Conservation (phyloP, 2,113 vertebrate species). For the Halichoeres trimaculatus region DNA sequence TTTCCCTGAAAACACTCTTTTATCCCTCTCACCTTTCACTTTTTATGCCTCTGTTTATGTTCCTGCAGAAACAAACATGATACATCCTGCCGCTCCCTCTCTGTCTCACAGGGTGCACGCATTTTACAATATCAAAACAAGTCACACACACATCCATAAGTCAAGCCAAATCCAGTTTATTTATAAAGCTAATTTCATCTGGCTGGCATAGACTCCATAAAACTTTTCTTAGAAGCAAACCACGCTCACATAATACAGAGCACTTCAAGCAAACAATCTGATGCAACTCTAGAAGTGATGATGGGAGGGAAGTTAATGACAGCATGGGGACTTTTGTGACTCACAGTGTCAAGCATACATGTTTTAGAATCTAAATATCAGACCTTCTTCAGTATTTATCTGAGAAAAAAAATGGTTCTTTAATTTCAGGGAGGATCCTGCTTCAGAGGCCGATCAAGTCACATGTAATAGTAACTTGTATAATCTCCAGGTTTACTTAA, state of each 20-base stretch:
- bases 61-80: conserved; percentile 17
- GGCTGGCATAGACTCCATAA: background rate
- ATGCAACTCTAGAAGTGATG: background rate
- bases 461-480: background rate
- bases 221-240: conserved; percentile 36
- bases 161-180: background rate
- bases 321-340: background rate
- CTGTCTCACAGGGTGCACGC: conserved; percentile 6
- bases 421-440: background rate
- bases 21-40: background rate
- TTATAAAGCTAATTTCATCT: background rate
- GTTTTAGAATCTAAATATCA: background rate
- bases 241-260: conserved; percentile 8
- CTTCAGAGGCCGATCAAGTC: too few relatives aligned
- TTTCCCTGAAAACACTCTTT: accelerated
- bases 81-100: background rate
- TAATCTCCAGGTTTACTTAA: too few relatives aligned
- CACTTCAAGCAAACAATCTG: conserved; percentile 13
- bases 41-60: background rate
- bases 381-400: background rate
- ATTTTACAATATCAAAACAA: conserved; percentile 29
- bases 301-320: background rate
- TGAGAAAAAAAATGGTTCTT: background rate
- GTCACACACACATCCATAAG: background rate
- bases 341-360: background rate